Conservation (phyloP, 2,888 invertebrate species). For the Baccha elongata region DNA sequence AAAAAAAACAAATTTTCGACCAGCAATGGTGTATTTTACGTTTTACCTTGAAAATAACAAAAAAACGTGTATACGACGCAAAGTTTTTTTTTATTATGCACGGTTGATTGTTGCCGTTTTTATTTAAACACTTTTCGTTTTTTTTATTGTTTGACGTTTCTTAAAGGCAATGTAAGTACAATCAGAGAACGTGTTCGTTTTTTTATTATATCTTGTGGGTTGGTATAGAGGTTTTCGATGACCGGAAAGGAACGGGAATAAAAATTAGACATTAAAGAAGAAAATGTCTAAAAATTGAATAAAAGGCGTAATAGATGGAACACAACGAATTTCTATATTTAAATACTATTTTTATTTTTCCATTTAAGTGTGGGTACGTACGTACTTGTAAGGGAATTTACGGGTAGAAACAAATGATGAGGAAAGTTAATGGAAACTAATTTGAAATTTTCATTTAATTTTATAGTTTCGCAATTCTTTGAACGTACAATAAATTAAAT, state of each 20-base stretch:
- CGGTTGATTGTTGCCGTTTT: conserved; percentile 67
- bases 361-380: conserved; percentile 12
- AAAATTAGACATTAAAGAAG: conserved; percentile 62
- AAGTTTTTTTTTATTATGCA: conserved; percentile 42
- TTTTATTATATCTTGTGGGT: background rate
- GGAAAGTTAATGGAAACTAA: conserved; percentile 13
- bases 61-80: conserved; percentile 2
- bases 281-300: conserved; percentile 57
- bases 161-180: conserved; percentile 19
- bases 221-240: conserved; percentile 38
- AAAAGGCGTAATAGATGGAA: conserved; percentile 37
- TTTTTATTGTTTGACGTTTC: conserved; percentile 48
- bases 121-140: conserved; percentile 53
- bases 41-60: conserved; percentile 49
- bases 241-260: conserved; percentile 69
- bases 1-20: conserved; percentile 24
- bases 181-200: conserved; percentile 47
- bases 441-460: conserved; percentile 14
- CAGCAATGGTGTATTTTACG: conserved; percentile 26
- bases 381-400: conserved; percentile 3
- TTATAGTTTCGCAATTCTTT: conserved; percentile 2
- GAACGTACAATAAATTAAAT: background rate
- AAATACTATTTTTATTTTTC: conserved; percentile 30
- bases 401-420: conserved; percentile 35
- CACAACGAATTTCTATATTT: conserved; percentile 33